Conservation (phyloP, 2,888 invertebrate genomes). For the Emmelina monodactyla region DNA sequence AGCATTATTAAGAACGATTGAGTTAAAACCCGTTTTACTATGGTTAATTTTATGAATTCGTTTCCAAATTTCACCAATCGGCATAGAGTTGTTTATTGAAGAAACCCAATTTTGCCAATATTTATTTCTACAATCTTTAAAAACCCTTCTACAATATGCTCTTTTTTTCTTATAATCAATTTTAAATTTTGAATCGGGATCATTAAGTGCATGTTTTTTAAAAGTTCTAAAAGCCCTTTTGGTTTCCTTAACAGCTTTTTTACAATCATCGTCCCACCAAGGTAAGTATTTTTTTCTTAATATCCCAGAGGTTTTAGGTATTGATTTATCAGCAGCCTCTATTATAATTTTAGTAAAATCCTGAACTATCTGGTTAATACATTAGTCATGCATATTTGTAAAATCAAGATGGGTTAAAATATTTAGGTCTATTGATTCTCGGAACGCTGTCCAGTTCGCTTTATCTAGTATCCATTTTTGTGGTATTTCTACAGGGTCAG, state of each 20-base stretch:
- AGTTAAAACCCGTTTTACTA: background rate
- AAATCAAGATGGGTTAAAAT: slow-evolving; percentile 2
- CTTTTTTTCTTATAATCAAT: slow-evolving; percentile 1
- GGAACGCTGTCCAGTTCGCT: slow-evolving; percentile 6
- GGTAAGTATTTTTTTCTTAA: background rate
- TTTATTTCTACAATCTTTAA: slow-evolving; percentile 5
- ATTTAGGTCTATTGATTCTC: slow-evolving; percentile 5
- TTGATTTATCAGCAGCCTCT: background rate
- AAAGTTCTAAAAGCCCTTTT: slow-evolving; percentile 4
- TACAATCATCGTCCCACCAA: slow-evolving; percentile 7
- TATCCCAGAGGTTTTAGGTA: background rate
- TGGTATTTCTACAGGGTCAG: slow-evolving; percentile 1
- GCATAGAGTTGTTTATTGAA: slow-evolving; percentile 8
- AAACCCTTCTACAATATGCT: background rate
- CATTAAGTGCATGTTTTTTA: slow-evolving; percentile 3
- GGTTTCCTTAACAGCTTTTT: slow-evolving; percentile 5
- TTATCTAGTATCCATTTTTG: slow-evolving; percentile 7
- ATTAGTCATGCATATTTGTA: background rate
- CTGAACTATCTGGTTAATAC: background rate
- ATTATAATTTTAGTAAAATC: slow-evolving; percentile 1
- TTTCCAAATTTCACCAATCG: slow-evolving; percentile 8
- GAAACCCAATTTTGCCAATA: slow-evolving; percentile 8
- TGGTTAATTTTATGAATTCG: slow-evolving; percentile 1
- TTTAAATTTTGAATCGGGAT: background rate
- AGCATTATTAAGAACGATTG: background rate